phyloP scores from a whole-genome alignment of 2,113 vertebrate genomes.

The Gasterosteus nipponicus region DNA sequence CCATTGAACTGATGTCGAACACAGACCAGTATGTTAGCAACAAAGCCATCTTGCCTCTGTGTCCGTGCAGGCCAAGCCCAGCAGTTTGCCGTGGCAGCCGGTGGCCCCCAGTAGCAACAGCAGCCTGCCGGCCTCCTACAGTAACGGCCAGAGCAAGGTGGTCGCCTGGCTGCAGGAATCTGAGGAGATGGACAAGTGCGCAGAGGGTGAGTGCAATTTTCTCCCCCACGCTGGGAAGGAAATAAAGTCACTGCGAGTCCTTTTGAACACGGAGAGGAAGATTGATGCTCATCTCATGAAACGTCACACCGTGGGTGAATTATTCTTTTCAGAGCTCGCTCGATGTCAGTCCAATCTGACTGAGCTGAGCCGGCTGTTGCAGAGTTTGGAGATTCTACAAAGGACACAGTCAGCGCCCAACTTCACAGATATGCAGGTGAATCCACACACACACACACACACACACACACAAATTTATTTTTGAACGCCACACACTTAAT shows the following conservation, averaged over 20 bases:
- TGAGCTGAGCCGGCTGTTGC: conserved; percentile 94
- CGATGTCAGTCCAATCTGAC: conserved; percentile 96
- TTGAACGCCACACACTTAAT: conserved; percentile 10
- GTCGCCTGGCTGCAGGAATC: conserved; percentile 97
- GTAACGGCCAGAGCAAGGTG: conserved; percentile 96
- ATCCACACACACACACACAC: conserved; percentile 3
- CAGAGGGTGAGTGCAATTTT: conserved; percentile 86
- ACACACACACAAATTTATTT: neutral
- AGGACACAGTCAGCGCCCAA: conserved; percentile 98
- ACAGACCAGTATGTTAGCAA: neutral
- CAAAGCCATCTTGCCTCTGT: neutral
- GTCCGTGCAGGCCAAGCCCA: conserved; percentile 83
- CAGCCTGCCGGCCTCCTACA: conserved; percentile 92
- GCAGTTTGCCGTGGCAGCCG: conserved; percentile 87
- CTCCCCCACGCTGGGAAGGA: conserved; percentile 4
- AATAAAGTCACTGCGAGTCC: conserved; percentile 27
- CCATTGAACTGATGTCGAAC: neutral
- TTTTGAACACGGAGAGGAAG: neutral
- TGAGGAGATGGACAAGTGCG: conserved; percentile 98
- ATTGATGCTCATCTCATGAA: conserved; percentile 25
- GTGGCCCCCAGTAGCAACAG: conserved; percentile 80
- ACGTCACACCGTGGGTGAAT: conserved; percentile 26
- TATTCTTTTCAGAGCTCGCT: conserved; percentile 88
- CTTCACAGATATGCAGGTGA: conserved; percentile 88
- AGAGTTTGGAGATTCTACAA: conserved; percentile 98